Evolutionary conservation across 2,797 vertebrate species (phyloP).

Genomic region (Siniperca obscura): DNA sequence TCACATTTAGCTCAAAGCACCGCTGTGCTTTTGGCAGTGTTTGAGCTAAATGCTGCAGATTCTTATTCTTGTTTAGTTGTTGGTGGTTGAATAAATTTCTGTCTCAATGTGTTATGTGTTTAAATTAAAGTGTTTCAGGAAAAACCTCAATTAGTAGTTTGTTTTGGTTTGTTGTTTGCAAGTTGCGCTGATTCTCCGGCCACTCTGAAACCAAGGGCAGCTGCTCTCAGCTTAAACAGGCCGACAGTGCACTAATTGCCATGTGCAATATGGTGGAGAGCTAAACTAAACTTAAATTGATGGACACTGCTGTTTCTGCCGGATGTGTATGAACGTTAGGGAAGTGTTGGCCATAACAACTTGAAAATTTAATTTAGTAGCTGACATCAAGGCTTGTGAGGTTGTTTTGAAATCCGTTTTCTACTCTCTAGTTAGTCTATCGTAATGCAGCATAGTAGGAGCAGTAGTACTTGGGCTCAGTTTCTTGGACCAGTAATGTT

Average conservation of each 20-base stretch:
- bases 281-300: background rate
- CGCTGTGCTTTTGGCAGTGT: too few relatives aligned
- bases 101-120: too few relatives aligned
- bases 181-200: too few relatives aligned
- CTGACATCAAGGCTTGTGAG: background rate
- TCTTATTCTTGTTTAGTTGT: background rate
- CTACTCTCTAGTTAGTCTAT: background rate
- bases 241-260: background rate
- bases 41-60: background rate
- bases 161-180: too few relatives aligned
- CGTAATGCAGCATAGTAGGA: background rate
- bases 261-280: background rate
- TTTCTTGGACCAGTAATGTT: too few relatives aligned
- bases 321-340: background rate
- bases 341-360: background rate
- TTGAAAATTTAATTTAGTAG: too few relatives aligned
- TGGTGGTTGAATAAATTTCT: too few relatives aligned
- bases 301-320: background rate
- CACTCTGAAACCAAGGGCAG: background rate
- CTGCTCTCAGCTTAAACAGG: background rate
- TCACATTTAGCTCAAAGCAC: background rate
- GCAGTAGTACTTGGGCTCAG: background rate
- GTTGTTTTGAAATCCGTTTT: background rate
- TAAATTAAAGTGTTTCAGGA: too few relatives aligned
- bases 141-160: too few relatives aligned